A percentile compares a stretch with the other conserved stretches of the same genome.
Evolutionary conservation across 2,888 invertebrate genomes (phyloP).

Genomic region (Drosophila borborema): DNA sequence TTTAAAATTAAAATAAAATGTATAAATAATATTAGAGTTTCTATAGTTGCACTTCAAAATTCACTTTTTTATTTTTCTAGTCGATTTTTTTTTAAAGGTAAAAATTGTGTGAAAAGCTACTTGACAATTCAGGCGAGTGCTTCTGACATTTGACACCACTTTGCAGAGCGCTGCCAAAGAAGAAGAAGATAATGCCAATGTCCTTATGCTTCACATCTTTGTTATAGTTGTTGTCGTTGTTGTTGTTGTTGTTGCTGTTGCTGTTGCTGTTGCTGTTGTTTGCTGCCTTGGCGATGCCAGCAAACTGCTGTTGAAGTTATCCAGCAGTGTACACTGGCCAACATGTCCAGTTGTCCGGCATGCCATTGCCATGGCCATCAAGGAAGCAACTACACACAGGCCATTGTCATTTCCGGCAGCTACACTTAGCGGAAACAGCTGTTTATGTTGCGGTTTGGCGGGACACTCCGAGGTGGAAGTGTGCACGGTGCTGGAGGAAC

Average conservation of each 20-base stretch:
- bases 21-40: background rate
- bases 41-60: background rate
- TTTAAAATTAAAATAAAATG: background rate
- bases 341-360: conserved; percentile 39
- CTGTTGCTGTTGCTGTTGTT: conserved; percentile 32
- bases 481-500: background rate
- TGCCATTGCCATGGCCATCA: conserved; percentile 45
- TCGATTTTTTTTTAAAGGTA: conserved; percentile 1
- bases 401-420: conserved; percentile 71
- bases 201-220: conserved; percentile 19
- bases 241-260: conserved; percentile 26
- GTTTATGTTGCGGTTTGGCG: conserved; percentile 63
- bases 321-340: conserved; percentile 23
- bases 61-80: background rate
- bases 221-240: background rate
- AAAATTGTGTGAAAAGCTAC: conserved; percentile 30
- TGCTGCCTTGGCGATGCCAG: conserved; percentile 44
- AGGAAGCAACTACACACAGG: conserved; percentile 48
- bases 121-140: conserved; percentile 45
- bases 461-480: background rate
- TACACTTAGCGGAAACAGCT: conserved; percentile 80
- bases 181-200: conserved; percentile 47
- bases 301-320: conserved; percentile 29
- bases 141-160: conserved; percentile 75
- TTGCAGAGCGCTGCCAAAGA: conserved; percentile 31